These are phyloP conservation scores for Taurulus bubalis DNA, from an alignment of 2,113 vertebrate species.

Conservation along the genomic window DNA sequence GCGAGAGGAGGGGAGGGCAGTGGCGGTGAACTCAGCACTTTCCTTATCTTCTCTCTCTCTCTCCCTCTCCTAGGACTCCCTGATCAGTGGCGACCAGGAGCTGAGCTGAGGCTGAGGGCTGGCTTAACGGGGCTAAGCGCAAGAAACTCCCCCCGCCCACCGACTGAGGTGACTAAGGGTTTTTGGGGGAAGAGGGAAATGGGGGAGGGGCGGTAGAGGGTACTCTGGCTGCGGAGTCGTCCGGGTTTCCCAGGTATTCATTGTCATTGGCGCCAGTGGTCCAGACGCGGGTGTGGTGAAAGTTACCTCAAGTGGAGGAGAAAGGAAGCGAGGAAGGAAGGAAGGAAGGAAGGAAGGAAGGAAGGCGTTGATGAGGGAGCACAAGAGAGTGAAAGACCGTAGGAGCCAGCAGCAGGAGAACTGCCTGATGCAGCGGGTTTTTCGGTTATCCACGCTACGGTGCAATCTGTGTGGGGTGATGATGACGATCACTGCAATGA, in stretches of 20 bases:
- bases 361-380: too few relatives aligned
- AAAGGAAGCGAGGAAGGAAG: background rate
- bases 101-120: constrained; percentile 54
- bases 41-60: constrained; percentile 42
- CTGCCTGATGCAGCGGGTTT: background rate
- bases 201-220: background rate
- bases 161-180: constrained; percentile 76
- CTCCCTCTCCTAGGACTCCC: constrained; percentile 56
- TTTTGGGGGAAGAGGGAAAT: constrained; percentile 29
- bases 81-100: constrained; percentile 59
- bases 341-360: background rate
- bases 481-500: constrained; percentile 47
- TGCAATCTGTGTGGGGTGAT: constrained; percentile 52
- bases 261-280: constrained; percentile 2
- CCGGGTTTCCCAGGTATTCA: constrained; percentile 7
- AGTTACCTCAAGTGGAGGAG: constrained; percentile 1
- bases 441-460: constrained; percentile 13
- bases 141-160: constrained; percentile 57
- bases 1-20: constrained; percentile 8
- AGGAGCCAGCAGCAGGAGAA: background rate
- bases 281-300: background rate
- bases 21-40: constrained; percentile 60
- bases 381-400: background rate
- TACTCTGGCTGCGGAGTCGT: background rate
- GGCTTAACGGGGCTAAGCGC: constrained; percentile 69